phyloP scores from a whole-genome alignment of 2,113 vertebrate genomes.

The Saccopteryx leptura region DNA sequence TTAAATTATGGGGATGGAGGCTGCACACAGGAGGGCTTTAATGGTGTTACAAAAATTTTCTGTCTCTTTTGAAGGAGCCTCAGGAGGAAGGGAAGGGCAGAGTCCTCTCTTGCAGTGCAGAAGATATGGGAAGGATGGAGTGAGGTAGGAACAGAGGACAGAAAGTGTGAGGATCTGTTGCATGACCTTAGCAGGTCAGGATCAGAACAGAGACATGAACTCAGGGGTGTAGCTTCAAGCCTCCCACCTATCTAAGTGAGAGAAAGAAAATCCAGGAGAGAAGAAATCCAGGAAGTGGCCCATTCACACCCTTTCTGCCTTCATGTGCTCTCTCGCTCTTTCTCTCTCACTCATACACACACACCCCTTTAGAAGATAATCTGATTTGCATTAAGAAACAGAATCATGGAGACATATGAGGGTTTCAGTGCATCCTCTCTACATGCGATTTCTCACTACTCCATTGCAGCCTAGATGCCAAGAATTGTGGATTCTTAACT shows the following conservation, averaged over 20 bases:
- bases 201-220: neutral
- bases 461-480: neutral
- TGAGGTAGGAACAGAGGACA: rapidly evolving
- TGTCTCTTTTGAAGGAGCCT: constrained; percentile 56
- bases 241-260: neutral
- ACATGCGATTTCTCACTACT: neutral
- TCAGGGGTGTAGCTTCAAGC: neutral
- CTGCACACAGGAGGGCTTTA: constrained; percentile 56
- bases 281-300: neutral
- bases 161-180: neutral
- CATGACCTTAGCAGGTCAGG: rapidly evolving
- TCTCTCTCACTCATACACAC: too few species aligned
- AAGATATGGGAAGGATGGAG: neutral
- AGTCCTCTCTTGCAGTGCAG: neutral
- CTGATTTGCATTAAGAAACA: neutral
- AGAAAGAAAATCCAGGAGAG: too few species aligned
- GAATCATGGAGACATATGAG: neutral
- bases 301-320: neutral
- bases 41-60: constrained; percentile 65
- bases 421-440: neutral
- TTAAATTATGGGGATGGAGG: constrained; percentile 75
- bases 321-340: too few species aligned
- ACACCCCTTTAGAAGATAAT: neutral
- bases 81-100: constrained; percentile 37
- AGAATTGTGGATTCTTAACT: neutral